Percentiles rank a stretch among this genome's conserved stretches.
Evolutionary conservation across 2,113 vertebrate genomes (phyloP).

Genomic region (Phrynocephalus versicolor): DNA sequence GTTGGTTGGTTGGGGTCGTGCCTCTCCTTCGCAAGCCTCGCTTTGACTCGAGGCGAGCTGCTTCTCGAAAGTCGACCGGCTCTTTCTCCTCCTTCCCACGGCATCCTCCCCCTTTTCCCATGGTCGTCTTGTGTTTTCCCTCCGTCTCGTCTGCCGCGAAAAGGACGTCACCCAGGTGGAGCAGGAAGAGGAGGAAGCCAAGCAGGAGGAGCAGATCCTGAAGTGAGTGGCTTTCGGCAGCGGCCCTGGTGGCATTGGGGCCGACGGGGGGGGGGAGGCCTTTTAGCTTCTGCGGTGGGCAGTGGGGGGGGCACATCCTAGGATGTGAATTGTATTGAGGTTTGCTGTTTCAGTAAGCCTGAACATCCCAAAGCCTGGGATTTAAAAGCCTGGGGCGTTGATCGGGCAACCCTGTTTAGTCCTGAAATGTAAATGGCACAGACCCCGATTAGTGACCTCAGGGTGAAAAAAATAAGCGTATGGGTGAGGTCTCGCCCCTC

Average conservation of each 20-base stretch:
- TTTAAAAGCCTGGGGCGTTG: no score
- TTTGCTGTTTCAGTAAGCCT: neutral
- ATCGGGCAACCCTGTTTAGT: no score
- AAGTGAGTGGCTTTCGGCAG: slow-evolving; percentile 76
- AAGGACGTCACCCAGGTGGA: slow-evolving; percentile 93
- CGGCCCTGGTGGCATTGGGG: no score
- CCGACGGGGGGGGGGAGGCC: no score
- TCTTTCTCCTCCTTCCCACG: neutral
- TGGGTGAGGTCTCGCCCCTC: no score
- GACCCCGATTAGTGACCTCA: neutral
- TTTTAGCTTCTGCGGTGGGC: no score
- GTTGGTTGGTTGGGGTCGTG: no score
- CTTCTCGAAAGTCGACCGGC: no score
- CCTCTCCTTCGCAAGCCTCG: neutral
- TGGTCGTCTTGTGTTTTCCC: neutral
- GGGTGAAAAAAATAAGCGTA: no score
- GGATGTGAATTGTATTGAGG: neutral
- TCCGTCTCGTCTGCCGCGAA: neutral
- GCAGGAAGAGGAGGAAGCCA: slow-evolving; percentile 87
- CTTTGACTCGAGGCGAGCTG: no score
- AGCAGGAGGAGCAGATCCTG: slow-evolving; percentile 88
- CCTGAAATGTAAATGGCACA: neutral
- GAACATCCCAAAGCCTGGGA: no score
- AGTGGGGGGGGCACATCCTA: no score
- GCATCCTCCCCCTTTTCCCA: neutral